Percentiles rank a stretch among this genome's conserved stretches.
phyloP scores from a whole-genome alignment of 2,797 vertebrate species.

The Gobionotothen gibberifrons region DNA sequence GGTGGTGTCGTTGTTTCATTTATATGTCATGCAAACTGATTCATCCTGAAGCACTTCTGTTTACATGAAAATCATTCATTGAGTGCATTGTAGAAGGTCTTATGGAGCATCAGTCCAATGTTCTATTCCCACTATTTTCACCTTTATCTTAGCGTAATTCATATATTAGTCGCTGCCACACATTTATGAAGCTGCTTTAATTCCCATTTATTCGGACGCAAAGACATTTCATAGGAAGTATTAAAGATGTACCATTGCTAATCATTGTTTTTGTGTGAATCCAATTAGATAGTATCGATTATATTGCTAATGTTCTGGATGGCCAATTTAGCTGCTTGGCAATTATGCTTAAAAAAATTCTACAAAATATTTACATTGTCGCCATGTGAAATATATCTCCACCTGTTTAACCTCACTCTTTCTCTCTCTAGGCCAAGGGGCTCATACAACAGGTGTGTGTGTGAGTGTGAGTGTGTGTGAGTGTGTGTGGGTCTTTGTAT shows the following conservation, averaged over 20 bases:
- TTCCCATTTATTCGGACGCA: not conserved
- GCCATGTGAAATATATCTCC: not conserved
- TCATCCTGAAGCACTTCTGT: not conserved
- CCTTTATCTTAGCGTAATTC: too few species aligned
- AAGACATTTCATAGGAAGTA: too few species aligned
- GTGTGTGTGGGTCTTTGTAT: constrained; percentile 17
- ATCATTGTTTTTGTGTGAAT: not conserved
- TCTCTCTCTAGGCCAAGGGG: not conserved
- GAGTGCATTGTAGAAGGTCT: not conserved
- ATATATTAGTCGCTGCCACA: not conserved
- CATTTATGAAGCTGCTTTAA: not conserved
- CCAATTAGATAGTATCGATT: not conserved
- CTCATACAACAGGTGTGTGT: not conserved
- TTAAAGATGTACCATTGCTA: too few species aligned
- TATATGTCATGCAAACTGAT: not conserved
- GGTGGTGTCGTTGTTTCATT: constrained; percentile 8
- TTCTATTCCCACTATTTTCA: too few species aligned
- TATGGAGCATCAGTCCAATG: not conserved
- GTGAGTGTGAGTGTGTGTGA: constrained; percentile 4
- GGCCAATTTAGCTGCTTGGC: not conserved
- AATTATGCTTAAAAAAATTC: not conserved
- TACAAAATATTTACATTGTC: not conserved
- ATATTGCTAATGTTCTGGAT: not conserved
- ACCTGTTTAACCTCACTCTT: not conserved
- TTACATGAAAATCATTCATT: not conserved